These are phyloP conservation scores for Megaceryle torquata DNA, from an alignment of 2,113 vertebrate species.

Conservation along the genomic window DNA sequence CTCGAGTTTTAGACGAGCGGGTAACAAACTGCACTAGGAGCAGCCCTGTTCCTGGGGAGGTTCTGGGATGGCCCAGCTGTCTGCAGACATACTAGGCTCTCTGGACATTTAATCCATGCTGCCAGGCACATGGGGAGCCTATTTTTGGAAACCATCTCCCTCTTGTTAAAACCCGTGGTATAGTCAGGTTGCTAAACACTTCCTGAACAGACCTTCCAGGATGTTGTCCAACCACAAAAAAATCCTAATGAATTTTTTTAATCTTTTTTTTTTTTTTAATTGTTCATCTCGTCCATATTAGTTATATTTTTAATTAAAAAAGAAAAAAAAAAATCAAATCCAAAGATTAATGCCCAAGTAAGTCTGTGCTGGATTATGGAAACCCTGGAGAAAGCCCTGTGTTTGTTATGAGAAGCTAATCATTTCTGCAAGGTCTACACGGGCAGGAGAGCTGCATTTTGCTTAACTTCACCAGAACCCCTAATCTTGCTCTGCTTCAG, in stretches of 20 bases:
- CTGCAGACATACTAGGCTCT: not conserved
- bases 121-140: constrained; percentile 23
- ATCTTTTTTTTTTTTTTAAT: not conserved
- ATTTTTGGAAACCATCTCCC: constrained; percentile 47
- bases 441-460: not conserved
- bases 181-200: not conserved
- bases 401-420: accelerated
- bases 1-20: accelerated
- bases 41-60: not conserved
- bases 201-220: not conserved
- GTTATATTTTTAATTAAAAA: not conserved
- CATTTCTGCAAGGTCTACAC: not conserved
- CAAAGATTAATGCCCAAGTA: not conserved
- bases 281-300: not conserved
- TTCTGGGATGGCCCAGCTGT: constrained; percentile 5
- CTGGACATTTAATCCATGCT: constrained; percentile 38
- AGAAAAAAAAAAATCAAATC: not conserved
- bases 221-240: not conserved
- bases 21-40: not conserved
- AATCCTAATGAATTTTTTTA: not conserved
- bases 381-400: not conserved
- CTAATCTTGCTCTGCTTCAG: not conserved
- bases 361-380: accelerated
- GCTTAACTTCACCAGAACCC: not conserved
- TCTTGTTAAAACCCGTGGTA: not conserved